A percentile compares a stretch with the other conserved stretches of the same genome.
Evolutionary conservation across 2,888 invertebrate genomes (phyloP).

Genomic region (Steinernema carpocapsae): DNA sequence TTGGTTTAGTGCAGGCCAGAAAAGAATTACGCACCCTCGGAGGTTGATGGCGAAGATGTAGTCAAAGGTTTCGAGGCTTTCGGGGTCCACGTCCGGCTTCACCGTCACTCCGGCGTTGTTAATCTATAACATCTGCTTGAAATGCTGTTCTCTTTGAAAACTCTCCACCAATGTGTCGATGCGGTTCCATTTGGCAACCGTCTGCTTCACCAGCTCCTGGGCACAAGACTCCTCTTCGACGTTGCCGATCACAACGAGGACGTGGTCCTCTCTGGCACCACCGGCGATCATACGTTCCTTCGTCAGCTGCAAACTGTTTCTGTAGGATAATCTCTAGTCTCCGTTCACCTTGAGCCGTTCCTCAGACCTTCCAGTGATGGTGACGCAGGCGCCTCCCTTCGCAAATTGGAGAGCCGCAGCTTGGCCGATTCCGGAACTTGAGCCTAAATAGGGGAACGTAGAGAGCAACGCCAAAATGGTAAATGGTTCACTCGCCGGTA

Average conservation of each 20-base stretch:
- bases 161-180: constrained; percentile 8
- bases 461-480: neutral
- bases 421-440: constrained; percentile 27
- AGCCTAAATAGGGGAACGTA: too few relatives aligned
- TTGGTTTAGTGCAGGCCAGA: neutral
- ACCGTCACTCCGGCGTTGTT: constrained; percentile 28
- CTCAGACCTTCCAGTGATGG: constrained; percentile 1
- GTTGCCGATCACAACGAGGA: neutral
- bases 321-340: too few relatives aligned
- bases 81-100: constrained; percentile 21
- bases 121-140: neutral
- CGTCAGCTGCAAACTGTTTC: neutral
- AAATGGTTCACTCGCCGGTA: neutral
- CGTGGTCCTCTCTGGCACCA: constrained; percentile 4
- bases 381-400: constrained; percentile 8
- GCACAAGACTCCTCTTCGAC: constrained; percentile 8
- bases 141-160: neutral
- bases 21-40: neutral
- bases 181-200: constrained; percentile 15
- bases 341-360: constrained; percentile 4
- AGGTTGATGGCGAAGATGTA: constrained; percentile 28
- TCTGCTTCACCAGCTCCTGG: neutral
- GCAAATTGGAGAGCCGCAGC: constrained; percentile 5
- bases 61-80: constrained; percentile 23
- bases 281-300: neutral